A percentile compares a stretch with the other conserved stretches of the same genome.
Conservation (phyloP, 2,113 vertebrate species). For the Stegostoma tigrinum region DNA sequence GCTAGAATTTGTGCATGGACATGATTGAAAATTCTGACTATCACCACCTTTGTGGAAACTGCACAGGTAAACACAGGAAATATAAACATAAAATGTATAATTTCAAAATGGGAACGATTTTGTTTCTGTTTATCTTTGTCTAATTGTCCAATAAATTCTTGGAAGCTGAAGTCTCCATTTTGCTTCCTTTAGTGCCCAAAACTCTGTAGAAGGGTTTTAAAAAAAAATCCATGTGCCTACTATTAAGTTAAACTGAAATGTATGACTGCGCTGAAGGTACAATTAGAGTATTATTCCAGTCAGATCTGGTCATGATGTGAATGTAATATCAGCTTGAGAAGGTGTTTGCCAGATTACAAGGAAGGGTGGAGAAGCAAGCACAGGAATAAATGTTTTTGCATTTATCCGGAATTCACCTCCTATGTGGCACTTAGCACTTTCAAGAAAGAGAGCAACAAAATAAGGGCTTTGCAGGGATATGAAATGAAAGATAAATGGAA, state of each 20-base stretch:
- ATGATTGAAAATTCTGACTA: not conserved
- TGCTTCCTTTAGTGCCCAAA: not conserved
- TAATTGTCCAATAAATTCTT: not conserved
- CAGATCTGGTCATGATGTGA: not conserved
- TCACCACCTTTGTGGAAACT: too few relatives aligned
- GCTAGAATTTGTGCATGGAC: not conserved
- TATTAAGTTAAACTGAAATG: not conserved
- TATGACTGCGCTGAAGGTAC: not conserved
- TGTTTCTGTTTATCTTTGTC: not conserved
- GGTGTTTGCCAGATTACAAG: not conserved
- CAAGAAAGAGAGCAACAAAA: too few relatives aligned
- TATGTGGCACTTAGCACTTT: too few relatives aligned
- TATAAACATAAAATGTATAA: not conserved
- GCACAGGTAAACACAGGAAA: not conserved
- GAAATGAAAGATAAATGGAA: too few relatives aligned
- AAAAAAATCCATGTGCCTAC: not conserved
- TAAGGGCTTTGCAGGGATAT: too few relatives aligned
- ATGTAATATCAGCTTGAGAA: too few relatives aligned
- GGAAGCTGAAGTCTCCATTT: not conserved
- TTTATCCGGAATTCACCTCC: too few relatives aligned
- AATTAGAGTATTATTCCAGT: not conserved
- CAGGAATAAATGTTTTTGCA: too few relatives aligned
- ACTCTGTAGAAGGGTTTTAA: not conserved
- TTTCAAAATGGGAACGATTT: not conserved
- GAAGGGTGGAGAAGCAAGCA: too few relatives aligned